Evolutionary conservation across 1,140 invertebrate genomes (phyloP), one percentile per base, ranked within the genome.

Genomic region (Augochlora pura): DNA sequence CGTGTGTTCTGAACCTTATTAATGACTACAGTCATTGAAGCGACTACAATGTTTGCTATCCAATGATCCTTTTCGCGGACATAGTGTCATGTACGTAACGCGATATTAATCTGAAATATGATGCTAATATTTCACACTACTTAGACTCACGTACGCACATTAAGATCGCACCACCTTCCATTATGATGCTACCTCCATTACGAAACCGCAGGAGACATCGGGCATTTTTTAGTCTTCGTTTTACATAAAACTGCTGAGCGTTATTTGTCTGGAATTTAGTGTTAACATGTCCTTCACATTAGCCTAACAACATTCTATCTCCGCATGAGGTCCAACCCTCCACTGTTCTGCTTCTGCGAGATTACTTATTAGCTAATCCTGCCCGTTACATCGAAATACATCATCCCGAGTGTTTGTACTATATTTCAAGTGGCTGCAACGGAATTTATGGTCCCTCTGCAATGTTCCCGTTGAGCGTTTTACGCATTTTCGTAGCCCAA

Each of bases 41-140:
- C 39, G 42, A 52, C 67, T 57, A 69, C 67, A 62, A 70, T 71
- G 57, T 63, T 71, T 52, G 57, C n/a, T 64, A 25, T 42, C n/a
- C 57, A 63, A 70, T 18, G 57, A 77, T 49, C 63, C n/a, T 70
- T 77, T 77, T 39, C 75, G 60, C 46, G 42, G 27, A 69, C 57
- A 62, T 18, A 69, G 66, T 60, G 39, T 77, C 75, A 52, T 52
- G 67, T 49, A 70, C 67, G 75, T 77, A 77, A 77, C 63, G 32
- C 75, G 75, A 77, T 77, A 77, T 70, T 77, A 77, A 77, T 77
- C 57, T 52, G 67, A 63, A 70, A 77, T 38, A 25, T 10, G 75
- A 77, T 49, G 62, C 42, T 63, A 70, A 69, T 70, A 77, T 77
- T 77, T 77, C 75, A 77, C 75, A 77, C 75, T 70, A 77, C 66